Evolutionary conservation across 2,113 vertebrate genomes (phyloP).

Genomic region (Petromus typicus): DNA sequence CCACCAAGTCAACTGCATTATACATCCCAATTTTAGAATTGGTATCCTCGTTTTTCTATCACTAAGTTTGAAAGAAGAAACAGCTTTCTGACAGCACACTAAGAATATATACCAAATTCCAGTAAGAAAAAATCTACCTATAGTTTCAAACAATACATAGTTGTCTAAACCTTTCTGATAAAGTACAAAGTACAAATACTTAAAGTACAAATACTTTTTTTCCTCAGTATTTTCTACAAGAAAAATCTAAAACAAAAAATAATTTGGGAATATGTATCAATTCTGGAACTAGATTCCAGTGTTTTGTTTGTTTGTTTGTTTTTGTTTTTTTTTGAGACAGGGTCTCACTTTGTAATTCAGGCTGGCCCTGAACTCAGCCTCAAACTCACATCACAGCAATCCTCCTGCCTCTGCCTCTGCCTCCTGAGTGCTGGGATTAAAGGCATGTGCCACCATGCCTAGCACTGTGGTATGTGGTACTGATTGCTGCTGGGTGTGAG

Average conservation of each 20-base stretch:
- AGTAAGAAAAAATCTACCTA: not conserved
- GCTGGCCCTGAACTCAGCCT: too few species aligned
- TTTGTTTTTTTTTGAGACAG: too few species aligned
- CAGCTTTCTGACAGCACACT: not conserved
- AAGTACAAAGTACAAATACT: too few species aligned
- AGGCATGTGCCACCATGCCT: too few species aligned
- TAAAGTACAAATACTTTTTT: not conserved
- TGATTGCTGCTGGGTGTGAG: too few species aligned
- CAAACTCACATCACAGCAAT: too few species aligned
- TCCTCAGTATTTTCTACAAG: not conserved
- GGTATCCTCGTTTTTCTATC: not conserved
- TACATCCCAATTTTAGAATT: not conserved
- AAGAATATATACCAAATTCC: not conserved
- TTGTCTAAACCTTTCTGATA: not conserved
- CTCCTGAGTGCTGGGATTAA: too few species aligned
- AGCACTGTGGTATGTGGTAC: too few species aligned
- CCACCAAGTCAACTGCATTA: not conserved
- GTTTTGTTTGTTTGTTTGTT: too few species aligned
- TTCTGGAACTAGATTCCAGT: not conserved
- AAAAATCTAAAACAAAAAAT: constrained; percentile 23
- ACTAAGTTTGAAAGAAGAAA: not conserved
- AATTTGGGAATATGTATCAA: not conserved
- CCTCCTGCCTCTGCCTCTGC: too few species aligned
- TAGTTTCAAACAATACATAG: not conserved
- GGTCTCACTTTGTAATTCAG: too few species aligned